phyloP scores from a whole-genome alignment of 2,888 invertebrate species.

The Apodemia mormo region DNA sequence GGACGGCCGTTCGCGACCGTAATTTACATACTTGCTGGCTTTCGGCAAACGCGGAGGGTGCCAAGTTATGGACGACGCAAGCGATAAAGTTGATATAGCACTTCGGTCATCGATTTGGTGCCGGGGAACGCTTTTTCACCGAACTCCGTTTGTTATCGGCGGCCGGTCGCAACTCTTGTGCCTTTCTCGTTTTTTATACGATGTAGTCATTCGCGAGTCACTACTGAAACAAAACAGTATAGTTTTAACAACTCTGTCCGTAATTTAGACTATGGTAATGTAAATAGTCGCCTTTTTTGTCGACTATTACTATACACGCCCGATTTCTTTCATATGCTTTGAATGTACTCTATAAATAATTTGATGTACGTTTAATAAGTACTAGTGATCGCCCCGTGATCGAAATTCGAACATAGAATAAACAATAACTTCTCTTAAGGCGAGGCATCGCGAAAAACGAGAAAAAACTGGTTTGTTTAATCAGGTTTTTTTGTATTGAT shows the following conservation, averaged over 20 bases:
- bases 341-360: no score
- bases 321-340: no score
- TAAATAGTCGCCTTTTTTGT: conserved; percentile 38
- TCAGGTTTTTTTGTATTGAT: no score
- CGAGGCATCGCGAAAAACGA: no score
- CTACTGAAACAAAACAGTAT: conserved; percentile 45
- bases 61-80: conserved; percentile 76
- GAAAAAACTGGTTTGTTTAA: no score
- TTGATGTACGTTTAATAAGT: no score
- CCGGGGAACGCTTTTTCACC: conserved; percentile 67
- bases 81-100: conserved; percentile 80
- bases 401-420: no score
- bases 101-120: conserved; percentile 74
- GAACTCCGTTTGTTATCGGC: conserved; percentile 65
- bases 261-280: conserved; percentile 37
- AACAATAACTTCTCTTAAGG: no score
- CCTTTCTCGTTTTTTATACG: conserved; percentile 49
- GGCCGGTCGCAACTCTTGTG: conserved; percentile 41
- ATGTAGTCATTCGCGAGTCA: conserved; percentile 52
- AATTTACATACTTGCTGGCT: conserved; percentile 82
- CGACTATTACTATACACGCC: conserved; percentile 15
- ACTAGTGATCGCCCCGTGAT: no score
- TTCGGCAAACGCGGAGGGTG: conserved; percentile 73
- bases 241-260: conserved; percentile 44
- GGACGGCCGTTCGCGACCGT: conserved; percentile 77